A percentile compares a stretch with the other conserved stretches of the same genome.
Evolutionary conservation across 2,888 invertebrate species (phyloP).

Genomic region (Elgonia sp.): DNA sequence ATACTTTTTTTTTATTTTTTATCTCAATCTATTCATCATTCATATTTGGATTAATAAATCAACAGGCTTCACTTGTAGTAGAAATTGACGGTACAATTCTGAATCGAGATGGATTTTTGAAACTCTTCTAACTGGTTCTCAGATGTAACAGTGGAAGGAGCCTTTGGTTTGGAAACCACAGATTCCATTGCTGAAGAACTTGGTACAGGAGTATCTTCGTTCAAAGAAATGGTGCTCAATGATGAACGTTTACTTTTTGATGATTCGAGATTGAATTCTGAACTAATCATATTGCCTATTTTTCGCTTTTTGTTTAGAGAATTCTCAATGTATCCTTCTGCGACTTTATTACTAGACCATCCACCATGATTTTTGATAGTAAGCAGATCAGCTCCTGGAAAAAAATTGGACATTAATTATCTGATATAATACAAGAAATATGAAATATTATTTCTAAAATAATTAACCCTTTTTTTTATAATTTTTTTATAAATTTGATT

Average conservation of each 20-base stretch:
- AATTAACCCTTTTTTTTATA: not conserved
- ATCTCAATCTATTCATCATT: no score
- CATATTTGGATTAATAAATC: no score
- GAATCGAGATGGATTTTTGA: not conserved
- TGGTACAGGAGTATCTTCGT: not conserved
- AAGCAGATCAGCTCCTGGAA: constrained; percentile 43
- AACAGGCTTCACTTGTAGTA: not conserved
- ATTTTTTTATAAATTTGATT: no score
- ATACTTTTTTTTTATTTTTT: no score
- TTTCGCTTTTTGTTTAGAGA: constrained; percentile 35
- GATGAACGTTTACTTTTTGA: constrained; percentile 8
- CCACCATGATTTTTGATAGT: constrained; percentile 34
- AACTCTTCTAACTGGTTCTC: not conserved
- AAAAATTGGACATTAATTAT: constrained; percentile 17
- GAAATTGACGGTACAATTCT: constrained; percentile 10
- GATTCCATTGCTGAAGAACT: not conserved
- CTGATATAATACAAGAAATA: constrained; percentile 35
- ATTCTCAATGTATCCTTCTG: constrained; percentile 43
- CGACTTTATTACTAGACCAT: constrained; percentile 24
- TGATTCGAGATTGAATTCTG: constrained; percentile 25
- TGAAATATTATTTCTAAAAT: not conserved
- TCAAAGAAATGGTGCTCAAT: not conserved
- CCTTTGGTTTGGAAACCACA: constrained; percentile 6
- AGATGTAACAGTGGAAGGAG: constrained; percentile 14
- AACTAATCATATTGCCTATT: constrained; percentile 29